Base-by-base conservation (phyloP, 64 coral and sea anemone species). In the Montipora cactus region DNA sequence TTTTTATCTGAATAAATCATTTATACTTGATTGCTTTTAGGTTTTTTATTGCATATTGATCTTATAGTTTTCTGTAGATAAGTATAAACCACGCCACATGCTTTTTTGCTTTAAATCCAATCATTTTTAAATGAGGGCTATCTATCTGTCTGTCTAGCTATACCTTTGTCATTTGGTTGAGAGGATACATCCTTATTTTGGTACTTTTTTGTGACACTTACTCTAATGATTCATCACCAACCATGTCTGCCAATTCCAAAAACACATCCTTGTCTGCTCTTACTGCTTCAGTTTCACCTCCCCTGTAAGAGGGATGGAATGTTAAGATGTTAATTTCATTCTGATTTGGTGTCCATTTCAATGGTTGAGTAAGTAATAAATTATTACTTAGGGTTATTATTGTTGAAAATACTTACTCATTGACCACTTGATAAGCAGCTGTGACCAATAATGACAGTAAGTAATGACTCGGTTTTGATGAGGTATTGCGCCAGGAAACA, bases 211-310 rank as follows among this genome's bases (percentile, higher is more conserved):
- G 68, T 23, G 5, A 71, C 20, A 71, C 95, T 90, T 87, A 99
- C 98, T 96, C 95, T 8, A 99, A 71, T 57, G 91, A 91, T 7
- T 92, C 92, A 20, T 99, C 98, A 37, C 96, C 96, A 3, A 92
- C 89, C 84, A 96, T 94, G 79, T 99, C 98, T 67, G 92, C 89
- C 45, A 99, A 78, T 82, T 99, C 98, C 57, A 95, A 80, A 22
- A 99, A 94, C 16, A 99, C 92, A 6, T 96, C 98, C 53, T 96
- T 93, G 76, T 99, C 98, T 67, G 94, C 94, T 23, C 80, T 77
- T 18, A 86, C 83, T 53, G 92, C 91, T 50, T 99, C 82, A 6
- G 89, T 25, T 49, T 52, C 50, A 71, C 50, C 20, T 45, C 53
- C 74, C 49, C 87, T 77, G 28, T 3, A 77, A 59, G 22, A 76